phyloP scores from a whole-genome alignment of 2,113 vertebrate genomes.

The Suncus etruscus region DNA sequence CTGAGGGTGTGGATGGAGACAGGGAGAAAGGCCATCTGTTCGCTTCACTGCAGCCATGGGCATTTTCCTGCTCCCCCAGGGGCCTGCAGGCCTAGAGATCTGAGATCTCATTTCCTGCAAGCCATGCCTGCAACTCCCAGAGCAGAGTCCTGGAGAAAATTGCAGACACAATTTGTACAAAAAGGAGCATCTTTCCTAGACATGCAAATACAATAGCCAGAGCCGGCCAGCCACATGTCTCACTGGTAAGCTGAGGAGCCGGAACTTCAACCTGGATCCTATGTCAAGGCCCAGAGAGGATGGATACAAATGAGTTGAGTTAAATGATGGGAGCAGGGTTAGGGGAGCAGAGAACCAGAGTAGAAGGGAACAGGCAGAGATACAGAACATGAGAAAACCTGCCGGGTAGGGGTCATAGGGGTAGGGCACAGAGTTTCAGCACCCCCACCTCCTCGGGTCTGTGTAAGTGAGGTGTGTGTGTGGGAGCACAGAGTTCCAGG shows the following conservation, averaged over 20 bases:
- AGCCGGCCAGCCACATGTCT: background rate
- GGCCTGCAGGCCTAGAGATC: background rate
- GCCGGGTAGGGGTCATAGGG: background rate
- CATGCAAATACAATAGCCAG: background rate
- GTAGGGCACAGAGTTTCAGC: background rate
- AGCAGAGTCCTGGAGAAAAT: fast-evolving
- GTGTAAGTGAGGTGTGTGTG: background rate
- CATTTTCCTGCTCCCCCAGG: fast-evolving
- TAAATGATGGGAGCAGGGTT: background rate
- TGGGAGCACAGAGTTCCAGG: background rate
- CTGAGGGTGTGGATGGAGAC: background rate
- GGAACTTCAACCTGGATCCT: background rate
- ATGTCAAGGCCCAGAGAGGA: background rate
- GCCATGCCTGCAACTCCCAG: fast-evolving
- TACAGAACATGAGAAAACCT: background rate
- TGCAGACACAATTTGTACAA: fast-evolving
- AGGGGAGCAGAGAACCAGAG: background rate
- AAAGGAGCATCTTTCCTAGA: background rate
- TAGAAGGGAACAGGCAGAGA: background rate
- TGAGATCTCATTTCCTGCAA: fast-evolving
- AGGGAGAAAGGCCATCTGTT: background rate
- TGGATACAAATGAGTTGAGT: background rate
- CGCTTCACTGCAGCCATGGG: background rate
- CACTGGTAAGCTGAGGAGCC: background rate
- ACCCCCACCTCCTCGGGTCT: background rate